A percentile compares a stretch with the other conserved stretches of the same genome.
Evolutionary conservation across 2,888 invertebrate species (phyloP).

Genomic region (Cancer borealis): DNA sequence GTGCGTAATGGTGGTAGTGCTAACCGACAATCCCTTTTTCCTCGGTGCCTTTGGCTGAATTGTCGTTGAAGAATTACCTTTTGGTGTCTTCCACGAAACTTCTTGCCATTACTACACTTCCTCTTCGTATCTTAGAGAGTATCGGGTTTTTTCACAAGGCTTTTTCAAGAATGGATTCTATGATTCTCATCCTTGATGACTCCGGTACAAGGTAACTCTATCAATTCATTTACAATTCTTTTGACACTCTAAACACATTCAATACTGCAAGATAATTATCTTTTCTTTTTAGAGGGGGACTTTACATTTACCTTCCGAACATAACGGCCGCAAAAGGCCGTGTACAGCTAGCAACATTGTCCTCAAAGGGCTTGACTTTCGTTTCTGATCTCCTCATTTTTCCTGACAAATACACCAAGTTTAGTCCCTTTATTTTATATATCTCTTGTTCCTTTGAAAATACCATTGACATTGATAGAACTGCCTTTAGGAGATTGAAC

Average conservation of each 20-base stretch:
- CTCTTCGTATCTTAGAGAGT: neutral
- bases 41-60: neutral
- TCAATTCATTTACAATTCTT: neutral
- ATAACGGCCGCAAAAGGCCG: neutral
- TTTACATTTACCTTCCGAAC: neutral
- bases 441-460: neutral
- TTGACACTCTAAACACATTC: neutral
- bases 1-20: neutral
- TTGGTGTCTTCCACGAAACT: neutral
- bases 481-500: neutral
- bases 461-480: neutral
- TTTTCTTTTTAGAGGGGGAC: neutral
- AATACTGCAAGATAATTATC: neutral
- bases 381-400: neutral
- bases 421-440: neutral
- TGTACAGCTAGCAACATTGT: neutral
- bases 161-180: neutral
- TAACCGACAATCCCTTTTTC: neutral
- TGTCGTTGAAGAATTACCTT: neutral
- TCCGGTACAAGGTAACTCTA: neutral
- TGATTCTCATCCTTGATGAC: neutral
- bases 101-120: neutral
- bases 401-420: conserved; percentile 2
- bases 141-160: neutral
- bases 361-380: neutral